Conservation (phyloP, 2,113 vertebrate genomes). For the Furnarius figulus region DNA sequence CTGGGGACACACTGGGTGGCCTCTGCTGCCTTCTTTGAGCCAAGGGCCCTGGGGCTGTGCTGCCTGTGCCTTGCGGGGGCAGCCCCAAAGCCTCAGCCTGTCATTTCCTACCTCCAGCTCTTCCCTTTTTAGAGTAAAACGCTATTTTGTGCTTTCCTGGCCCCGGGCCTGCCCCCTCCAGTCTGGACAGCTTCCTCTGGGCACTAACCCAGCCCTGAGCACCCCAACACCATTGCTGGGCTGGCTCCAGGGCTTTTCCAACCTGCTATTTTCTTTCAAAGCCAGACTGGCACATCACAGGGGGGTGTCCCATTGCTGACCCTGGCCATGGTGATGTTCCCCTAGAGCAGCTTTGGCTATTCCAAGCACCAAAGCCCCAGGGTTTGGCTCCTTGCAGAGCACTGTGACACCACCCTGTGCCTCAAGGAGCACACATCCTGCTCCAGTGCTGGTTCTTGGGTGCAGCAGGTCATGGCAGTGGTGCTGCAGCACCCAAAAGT, state of each 20-base stretch:
- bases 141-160: not conserved
- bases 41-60: not conserved
- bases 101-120: slow-evolving; percentile 54
- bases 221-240: not conserved
- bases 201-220: rapidly evolving
- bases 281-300: not conserved
- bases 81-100: not conserved
- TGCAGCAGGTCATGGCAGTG: not conserved
- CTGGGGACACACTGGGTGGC: not conserved
- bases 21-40: not conserved
- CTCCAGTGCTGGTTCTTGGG: rapidly evolving
- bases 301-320: not conserved
- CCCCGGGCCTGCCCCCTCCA: not conserved
- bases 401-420: not conserved
- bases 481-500: not conserved
- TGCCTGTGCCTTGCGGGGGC: not conserved
- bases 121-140: slow-evolving; percentile 52
- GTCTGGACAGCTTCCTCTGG: not conserved
- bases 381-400: not conserved
- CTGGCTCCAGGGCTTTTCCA: not conserved
- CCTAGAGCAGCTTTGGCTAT: rapidly evolving
- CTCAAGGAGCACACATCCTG: not conserved
- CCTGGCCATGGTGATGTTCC: rapidly evolving
- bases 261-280: rapidly evolving
- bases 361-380: not conserved